Evolutionary conservation across 2,888 invertebrate species (phyloP), one percentile per base, ranked within the genome.

Genomic region (Polyommatus icarus): DNA sequence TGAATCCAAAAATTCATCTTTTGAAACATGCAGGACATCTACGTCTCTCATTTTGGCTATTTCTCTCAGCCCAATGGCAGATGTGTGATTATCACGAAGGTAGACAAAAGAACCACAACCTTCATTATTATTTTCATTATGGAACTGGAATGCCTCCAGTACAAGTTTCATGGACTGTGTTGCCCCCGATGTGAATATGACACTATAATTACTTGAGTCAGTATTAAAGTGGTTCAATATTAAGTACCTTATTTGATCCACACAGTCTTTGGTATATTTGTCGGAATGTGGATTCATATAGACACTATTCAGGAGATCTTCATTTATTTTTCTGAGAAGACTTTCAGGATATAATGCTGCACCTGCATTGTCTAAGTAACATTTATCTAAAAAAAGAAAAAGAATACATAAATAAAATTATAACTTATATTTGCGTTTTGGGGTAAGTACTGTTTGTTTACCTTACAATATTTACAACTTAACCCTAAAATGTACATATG

Each of bases 161-260:
- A 99, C 93, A 75, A 97, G 86, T 94, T 98, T 98, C 77, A 99
- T 88, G 0, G 98, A 96, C 29, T 96, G 96, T 32, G 99, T 99
- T n/a, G 99, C 96, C 61, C 99, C 98, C 0, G 97, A 96, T n/a
- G 99, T 99, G 86, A 99, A 99, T 82, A 99, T 95, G 0, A 99
- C 95, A 79, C 96, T 95, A 89, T 99, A 99, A 76, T 97, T 96
- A 10, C 97, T 95, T 0, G 95, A 89, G 81, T 95, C 95, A 7
- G 98, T 97, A 82, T 98, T 96, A 85, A 99, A 99, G 89, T 97
- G 96, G 79, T 96, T 94, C n/a, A 99, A 93, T 80, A 99, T 95
- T 86, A 97, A 97, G 87, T 95, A 96, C 91, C 99, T 95, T 77
- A 97, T 95, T 90, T 97, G 97, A 85, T 99, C 98, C 71, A 99